Evolutionary conservation across 2,113 vertebrate species (phyloP).

Genomic region (Diadophis punctatus): DNA sequence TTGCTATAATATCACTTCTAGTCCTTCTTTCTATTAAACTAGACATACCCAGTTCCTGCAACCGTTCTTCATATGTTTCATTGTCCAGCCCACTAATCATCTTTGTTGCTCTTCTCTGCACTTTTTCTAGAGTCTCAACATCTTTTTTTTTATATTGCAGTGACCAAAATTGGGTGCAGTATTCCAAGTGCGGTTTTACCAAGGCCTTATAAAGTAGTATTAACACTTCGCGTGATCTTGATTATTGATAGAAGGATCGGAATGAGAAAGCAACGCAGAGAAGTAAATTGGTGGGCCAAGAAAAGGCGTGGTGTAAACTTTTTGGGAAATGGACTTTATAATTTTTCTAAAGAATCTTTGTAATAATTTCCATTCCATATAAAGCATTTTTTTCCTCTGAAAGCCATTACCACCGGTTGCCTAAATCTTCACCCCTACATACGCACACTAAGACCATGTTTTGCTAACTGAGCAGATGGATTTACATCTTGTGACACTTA

Average conservation of each 20-base stretch:
- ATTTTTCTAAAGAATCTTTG: constrained; percentile 5
- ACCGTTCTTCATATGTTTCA: background rate
- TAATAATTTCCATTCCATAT: constrained; percentile 19
- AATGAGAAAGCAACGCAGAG: background rate
- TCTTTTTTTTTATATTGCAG: background rate
- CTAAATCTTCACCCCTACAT: background rate
- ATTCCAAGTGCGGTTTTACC: background rate
- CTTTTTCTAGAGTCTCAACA: background rate
- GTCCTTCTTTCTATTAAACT: background rate
- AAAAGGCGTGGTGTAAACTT: background rate
- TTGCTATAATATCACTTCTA: background rate
- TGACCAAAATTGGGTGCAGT: background rate
- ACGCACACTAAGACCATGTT: background rate
- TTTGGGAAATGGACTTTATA: background rate
- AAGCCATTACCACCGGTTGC: background rate
- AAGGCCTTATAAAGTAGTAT: background rate
- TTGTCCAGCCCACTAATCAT: background rate
- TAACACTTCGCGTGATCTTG: background rate
- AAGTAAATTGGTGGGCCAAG: no score
- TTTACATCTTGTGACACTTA: constrained; percentile 22
- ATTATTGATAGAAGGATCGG: background rate
- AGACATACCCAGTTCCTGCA: background rate
- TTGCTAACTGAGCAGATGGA: constrained; percentile 17
- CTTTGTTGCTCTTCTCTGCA: background rate
- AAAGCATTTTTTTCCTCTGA: background rate